Base-by-base conservation (phyloP, 92 coral and sea anemone genomes). In the Epizoanthus illoricatus region DNA sequence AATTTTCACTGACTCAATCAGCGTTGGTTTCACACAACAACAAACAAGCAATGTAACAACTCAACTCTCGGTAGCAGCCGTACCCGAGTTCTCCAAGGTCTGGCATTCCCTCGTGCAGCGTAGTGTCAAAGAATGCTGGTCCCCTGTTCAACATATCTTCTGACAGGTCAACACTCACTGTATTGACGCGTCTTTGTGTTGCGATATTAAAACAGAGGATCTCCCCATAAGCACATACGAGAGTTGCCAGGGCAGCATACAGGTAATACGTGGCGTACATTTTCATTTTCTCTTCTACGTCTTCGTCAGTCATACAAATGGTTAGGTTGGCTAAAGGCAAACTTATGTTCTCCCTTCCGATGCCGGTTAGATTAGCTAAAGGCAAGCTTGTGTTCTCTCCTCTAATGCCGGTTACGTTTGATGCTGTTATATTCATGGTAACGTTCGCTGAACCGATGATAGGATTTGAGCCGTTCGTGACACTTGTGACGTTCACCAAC, bases 201-300 rank as follows among this genome's bases (percentile, higher is more conserved):
- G 94, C 97, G 39, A 95, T 84, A 69, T 85, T 95, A 95, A 97
- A 95, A 75, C 93, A 87, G 18, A 95, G 83, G 70, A 89, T 90
- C 74, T 95, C 98, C 23, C 97, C 97, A 24, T 90, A 93, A 17
- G 98, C 97, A 80, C 97, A 95, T 21, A 91, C 21, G 39, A 95
- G 84, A 40, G 98, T 95, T 13, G 85, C 94, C 12, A 95, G 67
- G 7, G 98, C 98, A 4, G 97, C 98, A 54, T 84, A 93, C 3
- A 92, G 71, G 74, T 95, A 95, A 71, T 93, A 95, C 55, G 85
- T 24, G 0, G 93, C 94, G 81, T 89, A 95, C 75, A 89, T 90
- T 55, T 85, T 85, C 97, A 93, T 90, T 73, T 87, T 84, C n/a
- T 83, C 80, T 67, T 88, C 97, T 2, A 90, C 66, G 42, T 84